Conservation (phyloP, 1,140 invertebrate genomes). For the Parapsyche elsis region DNA sequence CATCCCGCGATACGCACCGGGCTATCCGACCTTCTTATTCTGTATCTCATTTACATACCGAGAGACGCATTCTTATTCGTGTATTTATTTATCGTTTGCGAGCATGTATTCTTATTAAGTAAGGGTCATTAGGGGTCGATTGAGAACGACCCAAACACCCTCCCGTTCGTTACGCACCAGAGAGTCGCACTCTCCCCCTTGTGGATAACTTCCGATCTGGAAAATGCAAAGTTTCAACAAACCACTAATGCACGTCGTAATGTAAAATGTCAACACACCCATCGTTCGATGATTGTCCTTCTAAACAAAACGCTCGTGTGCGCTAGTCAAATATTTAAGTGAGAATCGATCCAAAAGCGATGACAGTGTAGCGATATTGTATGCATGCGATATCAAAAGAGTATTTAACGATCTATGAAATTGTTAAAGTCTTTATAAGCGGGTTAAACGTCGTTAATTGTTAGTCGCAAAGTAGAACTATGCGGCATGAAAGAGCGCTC, state of each 20-base stretch:
- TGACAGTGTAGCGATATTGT: background rate
- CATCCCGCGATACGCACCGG: slow-evolving; percentile 34
- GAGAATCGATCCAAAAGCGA: background rate
- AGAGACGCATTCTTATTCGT: no score
- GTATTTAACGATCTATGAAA: no score
- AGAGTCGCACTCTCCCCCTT: background rate
- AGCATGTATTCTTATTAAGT: background rate
- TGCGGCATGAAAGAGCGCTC: background rate
- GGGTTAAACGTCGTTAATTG: no score
- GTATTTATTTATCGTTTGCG: no score
- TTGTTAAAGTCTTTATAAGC: no score
- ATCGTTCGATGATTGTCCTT: background rate
- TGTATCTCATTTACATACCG: no score
- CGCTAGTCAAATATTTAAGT: no score
- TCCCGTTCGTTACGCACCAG: slow-evolving; percentile 3
- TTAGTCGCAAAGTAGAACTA: slow-evolving; percentile 3
- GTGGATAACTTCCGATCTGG: slow-evolving; percentile 6
- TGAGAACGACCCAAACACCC: no score
- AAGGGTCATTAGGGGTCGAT: background rate
- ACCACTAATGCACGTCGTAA: background rate
- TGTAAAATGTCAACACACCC: background rate
- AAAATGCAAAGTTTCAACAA: slow-evolving; percentile 6
- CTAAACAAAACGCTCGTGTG: no score
- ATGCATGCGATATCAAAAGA: no score
- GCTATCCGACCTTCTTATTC: no score